A percentile compares a stretch with the other conserved stretches of the same genome.
Conservation (phyloP, 2,797 vertebrate genomes). For the Amblyraja radiata region DNA sequence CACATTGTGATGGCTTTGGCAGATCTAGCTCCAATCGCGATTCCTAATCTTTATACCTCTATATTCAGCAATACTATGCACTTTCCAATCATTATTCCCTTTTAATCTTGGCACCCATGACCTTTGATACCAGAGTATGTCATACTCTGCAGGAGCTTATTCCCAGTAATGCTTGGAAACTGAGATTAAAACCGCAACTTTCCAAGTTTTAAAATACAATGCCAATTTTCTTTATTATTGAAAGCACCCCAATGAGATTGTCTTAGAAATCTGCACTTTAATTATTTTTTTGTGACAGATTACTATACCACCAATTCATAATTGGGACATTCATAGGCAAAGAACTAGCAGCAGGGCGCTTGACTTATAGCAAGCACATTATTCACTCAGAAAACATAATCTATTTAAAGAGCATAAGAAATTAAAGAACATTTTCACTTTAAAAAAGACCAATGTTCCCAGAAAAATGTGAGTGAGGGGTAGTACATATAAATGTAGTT, state of each 20-base stretch:
- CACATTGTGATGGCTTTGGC: neutral
- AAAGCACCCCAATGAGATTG: neutral
- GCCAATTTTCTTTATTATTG: neutral
- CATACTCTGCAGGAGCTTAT: neutral
- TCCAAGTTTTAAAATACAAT: neutral
- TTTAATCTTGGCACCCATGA: neutral
- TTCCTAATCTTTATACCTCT: neutral
- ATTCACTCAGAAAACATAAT: no score
- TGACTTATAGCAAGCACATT: no score
- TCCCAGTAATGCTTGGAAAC: neutral
- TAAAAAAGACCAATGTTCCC: no score
- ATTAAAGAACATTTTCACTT: no score
- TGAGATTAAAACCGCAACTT: neutral
- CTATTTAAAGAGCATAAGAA: no score
- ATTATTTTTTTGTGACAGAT: neutral
- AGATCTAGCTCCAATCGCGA: neutral
- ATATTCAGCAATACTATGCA: neutral
- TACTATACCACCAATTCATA: neutral
- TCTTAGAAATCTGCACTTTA: neutral
- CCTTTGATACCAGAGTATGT: neutral
- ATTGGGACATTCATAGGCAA: neutral
- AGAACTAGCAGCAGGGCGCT: no score
- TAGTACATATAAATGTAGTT: no score
- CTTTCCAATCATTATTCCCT: neutral
- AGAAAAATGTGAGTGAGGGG: no score